Evolutionary conservation across 1,140 invertebrate species (phyloP), one percentile per base, ranked within the genome.

Genomic region (Bombus superbus): DNA sequence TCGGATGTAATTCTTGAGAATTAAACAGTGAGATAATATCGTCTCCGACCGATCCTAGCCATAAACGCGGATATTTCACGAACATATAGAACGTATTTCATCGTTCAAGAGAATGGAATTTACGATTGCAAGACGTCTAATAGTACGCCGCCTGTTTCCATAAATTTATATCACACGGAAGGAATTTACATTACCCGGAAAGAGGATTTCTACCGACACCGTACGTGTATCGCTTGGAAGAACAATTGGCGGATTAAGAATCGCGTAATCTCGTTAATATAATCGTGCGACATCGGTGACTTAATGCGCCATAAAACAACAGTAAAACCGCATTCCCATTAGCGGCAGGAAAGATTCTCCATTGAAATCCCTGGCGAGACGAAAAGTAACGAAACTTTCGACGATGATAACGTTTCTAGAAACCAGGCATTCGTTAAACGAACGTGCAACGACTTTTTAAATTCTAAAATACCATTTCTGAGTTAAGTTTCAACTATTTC

Each of bases 211-310:
- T 22, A 53, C 47, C 22, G 47, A 53, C 47, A 53, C 18, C 47
- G 47, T 53, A 35, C 25, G 28, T 47, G 22, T 5, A 18, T 74
- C 69, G 8, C 35, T 57, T 38, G 40, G 28, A 57, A 47, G 38
- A 74, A 82, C 62, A 75, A 82, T 82, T 64, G 57, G 11, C 40
- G n/a, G 13, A 82, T 47, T 22, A 38, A 59, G 38, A 28, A 4
- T 18, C 32, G 13, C 6, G 1, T 53, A 47, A n/a, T 25, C 11
- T 9, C 18, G 62, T 32, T 35, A 3, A 47, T 11, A 35, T 11
- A 35, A 69, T 80, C n/a, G 3, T 38, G 25, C n/a, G 22, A 6
- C 15, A 3, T 6, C 35, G 3, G 25, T n/a, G 28, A 13, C 72
- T 72, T 42, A 57, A 57, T 15, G 25, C 25, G 22, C n/a, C 47